phyloP scores from a whole-genome alignment of 2,888 invertebrate species.

The Priocnemis perturbator region DNA sequence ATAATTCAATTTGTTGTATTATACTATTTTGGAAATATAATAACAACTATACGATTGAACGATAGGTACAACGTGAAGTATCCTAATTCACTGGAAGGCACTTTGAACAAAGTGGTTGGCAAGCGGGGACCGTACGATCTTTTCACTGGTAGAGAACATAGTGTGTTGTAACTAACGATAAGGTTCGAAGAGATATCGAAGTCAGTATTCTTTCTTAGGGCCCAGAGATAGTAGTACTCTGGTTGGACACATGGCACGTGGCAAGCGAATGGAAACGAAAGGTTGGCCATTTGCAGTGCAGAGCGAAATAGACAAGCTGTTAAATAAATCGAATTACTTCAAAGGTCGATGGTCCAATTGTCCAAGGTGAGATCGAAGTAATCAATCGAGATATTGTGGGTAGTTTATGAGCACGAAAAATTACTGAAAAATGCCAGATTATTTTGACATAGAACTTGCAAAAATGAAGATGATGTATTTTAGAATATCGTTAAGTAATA shows the following conservation, averaged over 20 bases:
- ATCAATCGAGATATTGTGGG: too few relatives aligned
- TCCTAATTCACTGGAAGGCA: slow-evolving; percentile 34
- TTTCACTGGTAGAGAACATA: slow-evolving; percentile 49
- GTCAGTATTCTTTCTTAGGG: slow-evolving; percentile 29
- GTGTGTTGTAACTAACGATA: not conserved
- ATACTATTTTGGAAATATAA: too few relatives aligned
- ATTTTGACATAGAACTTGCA: too few relatives aligned
- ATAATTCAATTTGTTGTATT: not conserved
- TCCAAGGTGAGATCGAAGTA: slow-evolving; percentile 44
- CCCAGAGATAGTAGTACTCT: slow-evolving; percentile 47
- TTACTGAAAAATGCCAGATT: too few relatives aligned
- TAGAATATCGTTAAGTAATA: not conserved
- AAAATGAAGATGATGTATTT: not conserved
- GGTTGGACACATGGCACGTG: slow-evolving; percentile 22
- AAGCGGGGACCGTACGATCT: slow-evolving; percentile 57
- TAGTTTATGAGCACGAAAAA: too few relatives aligned
- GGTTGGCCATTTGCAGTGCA: slow-evolving; percentile 49
- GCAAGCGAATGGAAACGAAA: slow-evolving; percentile 16
- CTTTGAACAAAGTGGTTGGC: slow-evolving; percentile 42
- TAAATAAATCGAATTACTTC: slow-evolving; percentile 48
- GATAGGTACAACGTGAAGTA: slow-evolving; percentile 45
- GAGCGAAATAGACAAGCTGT: slow-evolving; percentile 41
- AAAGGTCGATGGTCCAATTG: slow-evolving; percentile 49
- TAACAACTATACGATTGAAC: not conserved
- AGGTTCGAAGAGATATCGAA: not conserved